Conservation (phyloP, 2,797 vertebrate genomes). For the Falco rusticolus region DNA sequence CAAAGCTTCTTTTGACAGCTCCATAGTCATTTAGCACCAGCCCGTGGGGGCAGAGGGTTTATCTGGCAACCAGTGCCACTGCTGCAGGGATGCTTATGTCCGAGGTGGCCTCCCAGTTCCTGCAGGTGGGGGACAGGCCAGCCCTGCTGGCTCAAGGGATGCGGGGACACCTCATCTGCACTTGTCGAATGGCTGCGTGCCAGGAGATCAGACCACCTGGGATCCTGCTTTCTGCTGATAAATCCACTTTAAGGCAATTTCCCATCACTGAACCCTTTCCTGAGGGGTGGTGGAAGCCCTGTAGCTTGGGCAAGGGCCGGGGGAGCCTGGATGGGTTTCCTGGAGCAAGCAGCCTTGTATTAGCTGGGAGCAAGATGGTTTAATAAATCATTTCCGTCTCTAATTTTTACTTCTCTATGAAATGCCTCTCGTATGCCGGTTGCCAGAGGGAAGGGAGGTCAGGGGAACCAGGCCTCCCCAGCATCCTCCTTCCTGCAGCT, state of each 20-base stretch:
- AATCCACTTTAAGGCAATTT: neutral
- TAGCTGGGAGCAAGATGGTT: constrained; percentile 35
- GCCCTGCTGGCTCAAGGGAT: neutral
- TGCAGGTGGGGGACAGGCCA: neutral
- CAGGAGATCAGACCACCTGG: neutral
- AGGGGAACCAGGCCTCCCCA: constrained; percentile 44
- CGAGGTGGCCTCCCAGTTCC: neutral
- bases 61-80: rapidly evolving
- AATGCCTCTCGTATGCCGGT: neutral
- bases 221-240: neutral
- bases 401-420: constrained; percentile 22
- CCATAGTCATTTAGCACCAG: neutral
- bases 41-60: neutral
- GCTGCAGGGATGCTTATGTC: neutral
- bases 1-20: neutral
- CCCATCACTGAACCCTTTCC: neutral
- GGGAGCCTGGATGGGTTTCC: neutral
- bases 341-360: neutral
- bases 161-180: rapidly evolving
- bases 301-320: neutral
- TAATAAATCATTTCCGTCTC: constrained; percentile 63
- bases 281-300: neutral
- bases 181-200: neutral
- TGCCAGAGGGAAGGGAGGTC: constrained; percentile 54
- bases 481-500: constrained; percentile 71